phyloP scores from a whole-genome alignment of 2,888 invertebrate genomes.

The Anagyrus pseudococci region DNA sequence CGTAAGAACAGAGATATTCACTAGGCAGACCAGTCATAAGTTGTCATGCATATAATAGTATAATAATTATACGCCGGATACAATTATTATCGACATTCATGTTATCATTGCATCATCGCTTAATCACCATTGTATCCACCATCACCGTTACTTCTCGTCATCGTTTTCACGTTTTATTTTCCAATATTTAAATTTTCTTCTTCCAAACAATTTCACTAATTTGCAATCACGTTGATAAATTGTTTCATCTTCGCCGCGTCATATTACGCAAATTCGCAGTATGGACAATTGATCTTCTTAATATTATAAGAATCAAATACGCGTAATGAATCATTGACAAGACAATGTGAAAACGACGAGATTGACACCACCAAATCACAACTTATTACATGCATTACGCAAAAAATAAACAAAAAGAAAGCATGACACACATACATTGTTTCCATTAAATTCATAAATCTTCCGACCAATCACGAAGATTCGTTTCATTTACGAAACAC shows the following conservation, averaged over 20 bases:
- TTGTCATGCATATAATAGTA: constrained; percentile 53
- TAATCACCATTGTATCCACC: constrained; percentile 38
- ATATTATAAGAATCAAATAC: neutral
- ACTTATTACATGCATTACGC: constrained; percentile 32
- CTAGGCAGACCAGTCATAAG: constrained; percentile 55
- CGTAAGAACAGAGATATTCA: constrained; percentile 49
- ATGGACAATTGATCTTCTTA: neutral
- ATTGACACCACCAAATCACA: constrained; percentile 31
- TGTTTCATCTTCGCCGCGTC: no score
- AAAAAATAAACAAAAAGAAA: constrained; percentile 34
- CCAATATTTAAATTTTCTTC: constrained; percentile 45
- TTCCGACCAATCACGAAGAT: constrained; percentile 28
- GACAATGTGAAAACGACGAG: constrained; percentile 30
- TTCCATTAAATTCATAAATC: constrained; percentile 30
- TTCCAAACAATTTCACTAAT: constrained; percentile 48
- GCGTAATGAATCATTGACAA: constrained; percentile 7
- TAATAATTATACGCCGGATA: constrained; percentile 53
- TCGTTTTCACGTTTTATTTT: constrained; percentile 31
- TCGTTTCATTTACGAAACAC: constrained; percentile 40
- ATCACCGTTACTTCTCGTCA: constrained; percentile 17
- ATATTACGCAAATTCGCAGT: constrained; percentile 4
- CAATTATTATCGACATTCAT: constrained; percentile 42
- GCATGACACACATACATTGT: constrained; percentile 37
- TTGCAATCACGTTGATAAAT: constrained; percentile 24
- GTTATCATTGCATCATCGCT: constrained; percentile 36